A percentile compares a stretch with the other conserved stretches of the same genome.
Evolutionary conservation across 1,140 invertebrate species (phyloP).

Genomic region (Nebria ingens): DNA sequence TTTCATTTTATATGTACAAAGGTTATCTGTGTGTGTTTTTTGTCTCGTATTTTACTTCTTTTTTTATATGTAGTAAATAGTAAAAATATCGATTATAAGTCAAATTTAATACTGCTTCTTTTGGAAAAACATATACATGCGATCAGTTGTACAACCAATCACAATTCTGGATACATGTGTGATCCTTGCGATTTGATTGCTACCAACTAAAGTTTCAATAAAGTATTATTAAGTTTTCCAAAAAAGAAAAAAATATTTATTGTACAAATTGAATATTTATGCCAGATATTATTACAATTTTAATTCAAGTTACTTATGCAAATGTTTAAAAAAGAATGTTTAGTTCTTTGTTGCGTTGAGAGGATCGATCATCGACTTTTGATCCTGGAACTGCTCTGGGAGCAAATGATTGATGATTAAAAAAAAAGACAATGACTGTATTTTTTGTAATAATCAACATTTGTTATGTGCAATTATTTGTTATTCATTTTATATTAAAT

Average conservation of each 20-base stretch:
- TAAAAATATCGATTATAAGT: too few relatives aligned
- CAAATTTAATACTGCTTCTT: too few relatives aligned
- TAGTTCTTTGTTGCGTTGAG: background rate
- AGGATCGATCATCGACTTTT: background rate
- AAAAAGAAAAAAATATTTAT: background rate
- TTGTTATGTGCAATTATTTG: background rate
- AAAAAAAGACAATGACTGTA: background rate
- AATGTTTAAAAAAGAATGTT: too few relatives aligned
- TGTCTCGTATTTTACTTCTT: too few relatives aligned
- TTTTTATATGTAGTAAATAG: too few relatives aligned
- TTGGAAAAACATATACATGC: too few relatives aligned
- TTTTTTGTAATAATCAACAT: background rate
- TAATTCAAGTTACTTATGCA: background rate
- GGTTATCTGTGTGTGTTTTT: too few relatives aligned
- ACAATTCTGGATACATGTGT: too few relatives aligned
- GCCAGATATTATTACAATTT: background rate
- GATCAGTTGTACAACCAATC: too few relatives aligned
- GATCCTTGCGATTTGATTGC: too few relatives aligned
- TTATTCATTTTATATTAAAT: background rate
- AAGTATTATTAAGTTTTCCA: background rate
- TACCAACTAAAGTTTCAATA: too few relatives aligned
- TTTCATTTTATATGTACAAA: too few relatives aligned
- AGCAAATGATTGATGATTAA: background rate
- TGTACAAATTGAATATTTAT: background rate
- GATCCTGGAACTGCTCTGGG: background rate